Evolutionary conservation across 2,797 vertebrate genomes (phyloP), one percentile per base, ranked within the genome.

Genomic region (Melanotaenia pygmaea): DNA sequence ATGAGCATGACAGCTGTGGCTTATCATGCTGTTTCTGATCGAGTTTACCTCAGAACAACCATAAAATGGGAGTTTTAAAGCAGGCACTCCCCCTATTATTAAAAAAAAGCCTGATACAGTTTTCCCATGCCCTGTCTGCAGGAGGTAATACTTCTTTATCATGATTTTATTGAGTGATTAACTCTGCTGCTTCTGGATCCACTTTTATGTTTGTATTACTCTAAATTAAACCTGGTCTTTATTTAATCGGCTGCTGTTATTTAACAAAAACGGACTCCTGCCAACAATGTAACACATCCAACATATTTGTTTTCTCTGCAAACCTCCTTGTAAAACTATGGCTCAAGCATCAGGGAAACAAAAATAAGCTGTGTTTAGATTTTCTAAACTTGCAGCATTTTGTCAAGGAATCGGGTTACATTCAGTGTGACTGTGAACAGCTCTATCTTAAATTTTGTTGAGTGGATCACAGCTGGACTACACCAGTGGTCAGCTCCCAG

Each of bases 381-480:
- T 51, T 56, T 68, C 78, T 30, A 71, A 65, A 79, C 70, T 1
- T 53, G 38, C 16, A 50, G 14, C 53, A 4, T 75, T 87, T 71
- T 63, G 67, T 53, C 12, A 64, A 70, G 68, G 84, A 84, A 75
- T 88, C 68, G 9, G 3, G 78, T 88, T 83, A 74, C 72, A 76
- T 37, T 80, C 74, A 77, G 58, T 70, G 68, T 63, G 20, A 40
- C 75, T 70, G 66, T 53, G 60, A 73, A 61, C 62, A 72, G 62
- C 32, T 69, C 60, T 26, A 4, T 74, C 61, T 81, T 64, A 74
- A 72, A 90, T 90, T 88, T 74, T 64, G 59, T 64, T 81, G 47
- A 85, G 87, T 81, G 74, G 79, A 75, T 67, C 73, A 66, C 88
- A 86, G 84, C 77, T 90, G 81, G 68, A 77, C 54, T 34, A 12